These are phyloP conservation scores for Capreolus pygargus DNA, from an alignment of 2,113 vertebrate genomes.

Conservation along the genomic window DNA sequence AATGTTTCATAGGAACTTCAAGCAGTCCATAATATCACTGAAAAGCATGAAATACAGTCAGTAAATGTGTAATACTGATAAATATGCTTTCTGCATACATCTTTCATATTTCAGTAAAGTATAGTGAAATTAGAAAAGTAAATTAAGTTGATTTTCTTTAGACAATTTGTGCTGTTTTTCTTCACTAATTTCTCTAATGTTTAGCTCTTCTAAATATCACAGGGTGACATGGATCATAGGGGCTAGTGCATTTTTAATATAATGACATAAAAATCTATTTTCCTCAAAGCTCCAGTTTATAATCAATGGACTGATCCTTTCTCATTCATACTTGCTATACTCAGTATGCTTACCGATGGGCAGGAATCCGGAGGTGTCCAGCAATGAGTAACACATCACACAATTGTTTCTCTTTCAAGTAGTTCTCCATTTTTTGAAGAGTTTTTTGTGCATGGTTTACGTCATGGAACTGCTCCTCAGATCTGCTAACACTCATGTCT, in stretches of 20 bases:
- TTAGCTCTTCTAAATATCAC: not conserved
- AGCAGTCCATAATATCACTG: not conserved
- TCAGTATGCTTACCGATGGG: slow-evolving; percentile 87
- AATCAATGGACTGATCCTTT: not conserved
- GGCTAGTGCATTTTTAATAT: not conserved
- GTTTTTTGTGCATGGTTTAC: slow-evolving; percentile 94
- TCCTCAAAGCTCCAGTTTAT: not conserved
- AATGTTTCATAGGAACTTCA: not conserved
- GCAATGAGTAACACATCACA: slow-evolving; percentile 95
- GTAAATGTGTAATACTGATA: not conserved
- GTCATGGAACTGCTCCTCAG: slow-evolving; percentile 92
- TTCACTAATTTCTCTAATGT: not conserved
- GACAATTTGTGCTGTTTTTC: not conserved
- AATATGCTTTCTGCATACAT: not conserved
- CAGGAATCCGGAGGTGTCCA: slow-evolving; percentile 94
- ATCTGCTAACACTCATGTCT: slow-evolving; percentile 87
- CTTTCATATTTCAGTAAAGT: not conserved
- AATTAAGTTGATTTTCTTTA: not conserved
- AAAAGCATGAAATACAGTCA: not conserved
- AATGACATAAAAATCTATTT: not conserved
- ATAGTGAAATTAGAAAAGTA: not conserved
- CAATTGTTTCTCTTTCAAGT: slow-evolving; percentile 95
- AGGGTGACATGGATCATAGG: not conserved
- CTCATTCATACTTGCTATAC: not conserved
- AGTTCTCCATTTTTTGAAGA: slow-evolving; percentile 95